A percentile compares a stretch with the other conserved stretches of the same genome.
phyloP scores from a whole-genome alignment of 2,888 invertebrate genomes.

The Drosophila maculinotata region DNA sequence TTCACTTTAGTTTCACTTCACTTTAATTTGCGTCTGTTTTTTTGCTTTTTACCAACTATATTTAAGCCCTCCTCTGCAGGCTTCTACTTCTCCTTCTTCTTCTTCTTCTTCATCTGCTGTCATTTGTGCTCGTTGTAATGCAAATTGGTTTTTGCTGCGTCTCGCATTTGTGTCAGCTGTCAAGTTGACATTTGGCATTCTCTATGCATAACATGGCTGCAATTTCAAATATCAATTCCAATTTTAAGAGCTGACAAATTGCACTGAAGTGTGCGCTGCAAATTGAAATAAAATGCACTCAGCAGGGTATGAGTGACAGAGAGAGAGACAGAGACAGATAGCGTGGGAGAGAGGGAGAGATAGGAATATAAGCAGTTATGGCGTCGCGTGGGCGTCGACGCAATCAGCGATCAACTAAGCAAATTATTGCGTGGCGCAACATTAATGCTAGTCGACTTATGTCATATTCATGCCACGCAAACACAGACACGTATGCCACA shows the following conservation, averaged over 20 bases:
- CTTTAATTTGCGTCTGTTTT: slow-evolving; percentile 21
- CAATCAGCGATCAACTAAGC: slow-evolving; percentile 39
- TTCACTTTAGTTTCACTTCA: slow-evolving; percentile 25
- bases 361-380: neutral
- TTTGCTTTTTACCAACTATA: slow-evolving; percentile 5
- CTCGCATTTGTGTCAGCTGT: slow-evolving; percentile 50
- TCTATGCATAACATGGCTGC: slow-evolving; percentile 36
- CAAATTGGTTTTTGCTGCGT: slow-evolving; percentile 54
- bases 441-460: slow-evolving; percentile 53
- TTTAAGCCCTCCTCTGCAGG: neutral
- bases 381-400: slow-evolving; percentile 5
- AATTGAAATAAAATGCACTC: slow-evolving; percentile 41
- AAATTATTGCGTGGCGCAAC: slow-evolving; percentile 46
- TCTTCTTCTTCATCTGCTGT: neutral
- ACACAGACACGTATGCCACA: slow-evolving; percentile 43
- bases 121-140: slow-evolving; percentile 34
- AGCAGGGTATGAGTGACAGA: neutral
- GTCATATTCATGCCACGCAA: slow-evolving; percentile 62
- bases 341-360: neutral
- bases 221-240: slow-evolving; percentile 58
- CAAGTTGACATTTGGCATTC: slow-evolving; percentile 56
- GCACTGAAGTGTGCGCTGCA: slow-evolving; percentile 50
- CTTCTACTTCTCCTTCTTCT: neutral
- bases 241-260: slow-evolving; percentile 60
- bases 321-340: neutral